These are phyloP conservation scores for Ormyrus labotus DNA, from an alignment of 2,888 invertebrate species.

Conservation along the genomic window DNA sequence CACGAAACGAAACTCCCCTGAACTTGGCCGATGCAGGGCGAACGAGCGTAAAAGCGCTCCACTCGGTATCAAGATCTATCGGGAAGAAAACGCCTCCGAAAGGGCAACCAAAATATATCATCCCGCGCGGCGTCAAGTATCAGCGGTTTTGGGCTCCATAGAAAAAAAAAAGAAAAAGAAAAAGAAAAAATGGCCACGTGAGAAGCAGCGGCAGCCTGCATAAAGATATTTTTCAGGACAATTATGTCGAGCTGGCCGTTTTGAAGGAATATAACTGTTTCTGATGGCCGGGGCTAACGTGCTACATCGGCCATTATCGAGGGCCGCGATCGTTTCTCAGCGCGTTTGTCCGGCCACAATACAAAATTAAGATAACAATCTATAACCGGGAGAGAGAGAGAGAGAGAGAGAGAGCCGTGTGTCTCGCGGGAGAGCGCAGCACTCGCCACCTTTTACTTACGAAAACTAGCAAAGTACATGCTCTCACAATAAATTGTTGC, in stretches of 20 bases:
- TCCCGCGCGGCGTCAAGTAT: background rate
- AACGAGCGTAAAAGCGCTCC: slow-evolving; percentile 16
- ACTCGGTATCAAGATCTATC: slow-evolving; percentile 23
- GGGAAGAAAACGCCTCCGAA: slow-evolving; percentile 40
- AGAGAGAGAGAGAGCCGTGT: background rate
- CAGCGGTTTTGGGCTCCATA: no score
- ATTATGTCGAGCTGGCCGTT: slow-evolving; percentile 43
- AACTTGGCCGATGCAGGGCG: slow-evolving; percentile 9
- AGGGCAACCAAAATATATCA: slow-evolving; percentile 20
- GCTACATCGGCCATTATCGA: slow-evolving; percentile 53
- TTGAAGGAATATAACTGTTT: slow-evolving; percentile 52
- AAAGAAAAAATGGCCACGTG: background rate
- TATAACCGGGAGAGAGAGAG: slow-evolving; percentile 36
- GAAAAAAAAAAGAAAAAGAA: no score
- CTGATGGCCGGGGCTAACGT: slow-evolving; percentile 31
- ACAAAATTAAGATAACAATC: slow-evolving; percentile 58
- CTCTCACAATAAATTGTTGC: slow-evolving; percentile 54
- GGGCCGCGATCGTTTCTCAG: slow-evolving; percentile 54
- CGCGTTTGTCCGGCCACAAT: slow-evolving; percentile 55
- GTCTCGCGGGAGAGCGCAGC: slow-evolving; percentile 21
- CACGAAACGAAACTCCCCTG: background rate
- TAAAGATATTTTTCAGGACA: slow-evolving; percentile 46
- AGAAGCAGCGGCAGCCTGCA: slow-evolving; percentile 1
- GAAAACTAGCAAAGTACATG: slow-evolving; percentile 56
- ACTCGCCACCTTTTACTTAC: slow-evolving; percentile 56